Evolutionary conservation across 2,888 invertebrate genomes (phyloP), one percentile per base, ranked within the genome.

Genomic region (Watsonalla cultraria): DNA sequence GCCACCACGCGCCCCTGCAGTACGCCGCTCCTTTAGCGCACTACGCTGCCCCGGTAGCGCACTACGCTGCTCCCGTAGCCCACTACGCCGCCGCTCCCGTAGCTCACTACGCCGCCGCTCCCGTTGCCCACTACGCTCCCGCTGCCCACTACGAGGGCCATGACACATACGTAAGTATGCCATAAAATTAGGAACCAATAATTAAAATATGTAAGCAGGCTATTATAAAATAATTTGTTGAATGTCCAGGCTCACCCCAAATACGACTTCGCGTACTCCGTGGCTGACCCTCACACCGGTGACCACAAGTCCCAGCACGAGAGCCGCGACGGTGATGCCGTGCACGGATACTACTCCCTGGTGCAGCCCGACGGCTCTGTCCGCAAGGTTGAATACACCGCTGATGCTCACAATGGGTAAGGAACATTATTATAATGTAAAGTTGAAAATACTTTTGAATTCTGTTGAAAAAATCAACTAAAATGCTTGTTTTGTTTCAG

Each of bases 281-380:
- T 91, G 51, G 75, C 83, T 55, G 90, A 90, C 68, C 79, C 81
- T 42, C 90, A 91, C 63, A 90, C 90, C 52, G 92, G 91, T 35
- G 91, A 91, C 75, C 82, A 90, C 68, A 91, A 91, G 72, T 74
- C 78, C 52, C 86, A 86, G 72, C 82, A 85, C 66, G 91, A 90
- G 66, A 70, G 69, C 57, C 75, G 82, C 56, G 86, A 85, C 58
- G 88, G 88, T 45, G 87, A 88, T 65, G 76, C 78, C 51, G 92
- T 93, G 52, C 86, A 91, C 68, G 93, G 93, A 48, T 90, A 90
- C 70, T 93, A 93, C 78, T 87, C 89, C 39, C 80, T 92, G 54
- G 84, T 89, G 60, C 91, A 92, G 69, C 91, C 92, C 51, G 91
- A 91, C 14, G 91, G 81, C 56, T 73, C 92, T 65, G 76, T 90